A percentile compares a stretch with the other conserved stretches of the same genome.
Conservation (phyloP, 2,888 invertebrate species). For the Horisme vitalbata region DNA sequence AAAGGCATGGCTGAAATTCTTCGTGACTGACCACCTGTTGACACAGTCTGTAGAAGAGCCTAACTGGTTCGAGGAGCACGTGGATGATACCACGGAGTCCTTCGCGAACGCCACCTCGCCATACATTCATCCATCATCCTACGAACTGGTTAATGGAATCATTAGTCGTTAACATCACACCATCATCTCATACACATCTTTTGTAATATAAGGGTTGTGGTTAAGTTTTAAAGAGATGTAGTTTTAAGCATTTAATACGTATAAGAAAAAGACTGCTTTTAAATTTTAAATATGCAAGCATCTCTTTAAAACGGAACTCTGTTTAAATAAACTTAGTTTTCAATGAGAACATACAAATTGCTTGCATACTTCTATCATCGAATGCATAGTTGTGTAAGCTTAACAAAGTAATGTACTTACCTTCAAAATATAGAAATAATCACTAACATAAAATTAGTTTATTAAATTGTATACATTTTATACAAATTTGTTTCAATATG, state of each 20-base stretch:
- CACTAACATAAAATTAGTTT: slow-evolving; percentile 54
- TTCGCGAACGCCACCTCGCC: slow-evolving; percentile 58
- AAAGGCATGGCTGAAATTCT: slow-evolving; percentile 83
- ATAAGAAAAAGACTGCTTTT: slow-evolving; percentile 13
- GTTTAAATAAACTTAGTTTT: slow-evolving; percentile 27
- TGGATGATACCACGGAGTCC: slow-evolving; percentile 65
- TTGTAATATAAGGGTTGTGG: slow-evolving; percentile 48
- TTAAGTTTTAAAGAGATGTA: slow-evolving; percentile 62
- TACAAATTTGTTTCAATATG: slow-evolving; percentile 62
- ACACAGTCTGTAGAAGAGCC: slow-evolving; percentile 77
- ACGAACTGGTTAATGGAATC: slow-evolving; percentile 78
- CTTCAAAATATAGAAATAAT: slow-evolving; percentile 41
- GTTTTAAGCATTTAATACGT: slow-evolving; percentile 39
- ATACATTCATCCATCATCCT: slow-evolving; percentile 69
- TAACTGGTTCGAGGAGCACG: slow-evolving; percentile 70
- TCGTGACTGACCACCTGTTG: slow-evolving; percentile 79
- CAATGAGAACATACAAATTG: slow-evolving; percentile 26
- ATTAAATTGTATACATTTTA: slow-evolving; percentile 61
- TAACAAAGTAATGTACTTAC: slow-evolving; percentile 50
- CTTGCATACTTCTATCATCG: slow-evolving; percentile 30
- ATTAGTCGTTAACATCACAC: slow-evolving; percentile 62
- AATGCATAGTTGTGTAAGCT: slow-evolving; percentile 40
- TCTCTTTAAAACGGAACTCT: slow-evolving; percentile 57
- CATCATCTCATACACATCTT: slow-evolving; percentile 52
- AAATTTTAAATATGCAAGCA: slow-evolving; percentile 22